Conservation (phyloP, 2,888 invertebrate genomes). For the Drosophila mimetica region DNA sequence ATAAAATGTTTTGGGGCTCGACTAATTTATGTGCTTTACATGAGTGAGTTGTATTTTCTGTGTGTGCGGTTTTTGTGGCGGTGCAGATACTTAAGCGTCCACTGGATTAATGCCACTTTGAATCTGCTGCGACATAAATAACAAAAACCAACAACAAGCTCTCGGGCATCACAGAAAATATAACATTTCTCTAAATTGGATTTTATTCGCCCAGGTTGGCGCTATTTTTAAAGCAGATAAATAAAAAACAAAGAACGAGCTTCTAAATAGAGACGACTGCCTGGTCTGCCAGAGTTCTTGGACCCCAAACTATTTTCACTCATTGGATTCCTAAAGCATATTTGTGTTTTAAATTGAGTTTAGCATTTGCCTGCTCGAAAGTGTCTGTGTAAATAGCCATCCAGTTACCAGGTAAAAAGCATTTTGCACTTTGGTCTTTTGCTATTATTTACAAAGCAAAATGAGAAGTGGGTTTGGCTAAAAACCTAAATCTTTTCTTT, state of each 20-base stretch:
- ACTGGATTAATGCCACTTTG: conserved; percentile 51
- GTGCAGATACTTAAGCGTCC: conserved; percentile 44
- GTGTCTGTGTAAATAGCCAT: background rate
- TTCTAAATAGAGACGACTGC: conserved; percentile 11
- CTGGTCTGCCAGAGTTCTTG: conserved; percentile 5
- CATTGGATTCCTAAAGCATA: conserved; percentile 22
- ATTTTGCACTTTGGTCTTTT: conserved; percentile 11
- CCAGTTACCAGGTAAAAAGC: conserved; percentile 9
- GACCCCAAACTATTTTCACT: conserved; percentile 11
- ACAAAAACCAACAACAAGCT: conserved; percentile 6
- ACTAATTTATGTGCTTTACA: conserved; percentile 63
- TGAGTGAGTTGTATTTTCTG: conserved; percentile 36
- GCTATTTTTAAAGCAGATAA: conserved; percentile 28
- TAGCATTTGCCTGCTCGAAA: conserved; percentile 2
- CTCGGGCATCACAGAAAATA: background rate
- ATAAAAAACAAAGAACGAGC: background rate
- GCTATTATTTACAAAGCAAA: conserved; percentile 17
- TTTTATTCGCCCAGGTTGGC: conserved; percentile 13
- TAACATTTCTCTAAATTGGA: conserved; percentile 6
- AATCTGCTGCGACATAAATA: conserved; percentile 45
- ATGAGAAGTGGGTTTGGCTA: background rate
- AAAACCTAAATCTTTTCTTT: background rate
- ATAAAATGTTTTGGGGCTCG: conserved; percentile 46
- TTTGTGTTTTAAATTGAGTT: conserved; percentile 34
- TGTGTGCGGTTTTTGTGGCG: conserved; percentile 12